Evolutionary conservation across 2,888 invertebrate species (phyloP).

Genomic region (Caenorhabditis sp.): DNA sequence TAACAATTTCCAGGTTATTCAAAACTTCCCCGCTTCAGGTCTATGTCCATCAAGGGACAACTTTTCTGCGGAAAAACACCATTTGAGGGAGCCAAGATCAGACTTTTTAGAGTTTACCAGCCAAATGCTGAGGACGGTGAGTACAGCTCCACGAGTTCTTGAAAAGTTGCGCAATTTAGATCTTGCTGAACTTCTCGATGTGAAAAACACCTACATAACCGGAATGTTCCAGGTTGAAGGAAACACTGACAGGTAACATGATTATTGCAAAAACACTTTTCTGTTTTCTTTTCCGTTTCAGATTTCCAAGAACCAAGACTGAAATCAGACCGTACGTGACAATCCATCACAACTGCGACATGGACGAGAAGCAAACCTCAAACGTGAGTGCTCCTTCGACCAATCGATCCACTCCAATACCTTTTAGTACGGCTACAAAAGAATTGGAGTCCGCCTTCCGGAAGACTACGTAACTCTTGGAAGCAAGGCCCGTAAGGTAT

Average conservation of each 20-base stretch:
- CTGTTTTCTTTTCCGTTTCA: background rate
- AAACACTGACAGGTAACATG: conserved; percentile 54
- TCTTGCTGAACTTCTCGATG: conserved; percentile 56
- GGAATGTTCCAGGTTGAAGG: conserved; percentile 66
- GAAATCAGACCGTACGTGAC: conserved; percentile 64
- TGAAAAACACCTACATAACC: conserved; percentile 57
- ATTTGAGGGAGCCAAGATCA: conserved; percentile 62
- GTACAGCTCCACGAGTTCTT: conserved; percentile 3
- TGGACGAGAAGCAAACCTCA: conserved; percentile 56
- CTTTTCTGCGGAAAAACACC: conserved; percentile 59
- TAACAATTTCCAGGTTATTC: no score
- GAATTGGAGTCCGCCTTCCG: conserved; percentile 59
- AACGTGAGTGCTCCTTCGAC: conserved; percentile 52
- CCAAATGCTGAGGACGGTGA: conserved; percentile 57
- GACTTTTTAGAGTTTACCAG: conserved; percentile 60
- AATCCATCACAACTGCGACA: conserved; percentile 59
- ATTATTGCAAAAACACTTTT: no score
- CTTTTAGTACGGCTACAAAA: conserved; percentile 59
- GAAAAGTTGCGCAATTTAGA: conserved; percentile 28
- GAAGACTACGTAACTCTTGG: conserved; percentile 65
- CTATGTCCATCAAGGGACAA: conserved; percentile 61
- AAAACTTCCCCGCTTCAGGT: conserved; percentile 36
- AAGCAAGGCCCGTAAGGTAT: conserved; percentile 56
- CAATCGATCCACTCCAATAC: no score
- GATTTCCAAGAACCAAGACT: conserved; percentile 62